These are phyloP conservation scores for Oxygymnocypris stewartii DNA, from an alignment of 2,113 vertebrate genomes.

Conservation along the genomic window DNA sequence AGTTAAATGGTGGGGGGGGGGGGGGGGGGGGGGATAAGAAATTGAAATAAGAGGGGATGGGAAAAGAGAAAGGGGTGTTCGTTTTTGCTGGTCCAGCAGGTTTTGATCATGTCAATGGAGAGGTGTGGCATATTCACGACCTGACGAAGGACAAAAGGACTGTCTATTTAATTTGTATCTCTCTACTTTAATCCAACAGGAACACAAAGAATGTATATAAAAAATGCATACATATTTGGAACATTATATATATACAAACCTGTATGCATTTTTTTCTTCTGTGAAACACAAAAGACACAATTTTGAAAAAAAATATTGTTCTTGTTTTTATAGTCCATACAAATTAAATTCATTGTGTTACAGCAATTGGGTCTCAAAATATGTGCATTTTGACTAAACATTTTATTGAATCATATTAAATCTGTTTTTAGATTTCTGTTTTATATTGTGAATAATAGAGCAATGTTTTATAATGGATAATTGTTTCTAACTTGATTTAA, in stretches of 20 bases:
- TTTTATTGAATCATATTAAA: background rate
- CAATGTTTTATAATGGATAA: background rate
- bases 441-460: background rate
- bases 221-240: no score
- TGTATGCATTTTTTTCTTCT: background rate
- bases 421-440: background rate
- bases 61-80: slow-evolving; percentile 53
- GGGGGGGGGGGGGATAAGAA: slow-evolving; percentile 52
- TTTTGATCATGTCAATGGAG: slow-evolving; percentile 70
- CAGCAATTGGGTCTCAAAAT: background rate
- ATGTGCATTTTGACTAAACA: background rate
- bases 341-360: background rate
- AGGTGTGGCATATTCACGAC: slow-evolving; percentile 54
- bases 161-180: slow-evolving; percentile 30
- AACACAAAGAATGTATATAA: background rate
- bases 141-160: slow-evolving; percentile 74
- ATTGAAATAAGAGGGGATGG: slow-evolving; percentile 44
- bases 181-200: slow-evolving; percentile 23
- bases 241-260: background rate
- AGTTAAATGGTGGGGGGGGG: slow-evolving; percentile 63
- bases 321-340: background rate
- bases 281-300: background rate
- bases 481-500: background rate
- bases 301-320: background rate
- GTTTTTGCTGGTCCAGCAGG: slow-evolving; percentile 79